phyloP scores from a whole-genome alignment of 2,888 invertebrate genomes.

The Apeira syringaria region DNA sequence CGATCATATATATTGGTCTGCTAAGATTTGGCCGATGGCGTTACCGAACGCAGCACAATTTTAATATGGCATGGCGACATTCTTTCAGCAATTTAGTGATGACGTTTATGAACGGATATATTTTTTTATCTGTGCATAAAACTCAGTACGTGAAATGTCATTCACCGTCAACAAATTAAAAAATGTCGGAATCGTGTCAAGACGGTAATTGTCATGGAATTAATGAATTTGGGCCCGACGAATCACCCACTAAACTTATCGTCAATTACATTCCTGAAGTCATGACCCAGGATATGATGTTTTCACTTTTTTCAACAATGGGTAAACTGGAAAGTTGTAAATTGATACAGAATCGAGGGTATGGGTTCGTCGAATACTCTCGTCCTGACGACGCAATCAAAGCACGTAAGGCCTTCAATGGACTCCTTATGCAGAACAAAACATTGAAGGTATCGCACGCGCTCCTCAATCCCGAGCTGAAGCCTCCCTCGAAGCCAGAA shows the following conservation, averaged over 20 bases:
- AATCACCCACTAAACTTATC: constrained; percentile 83
- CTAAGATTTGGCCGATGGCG: no score
- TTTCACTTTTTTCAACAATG: constrained; percentile 81
- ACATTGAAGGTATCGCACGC: constrained; percentile 81
- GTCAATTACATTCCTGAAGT: constrained; percentile 84
- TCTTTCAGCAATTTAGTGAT: no score
- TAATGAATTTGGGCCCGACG: constrained; percentile 81
- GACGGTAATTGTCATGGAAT: constrained; percentile 84
- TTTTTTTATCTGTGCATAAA: constrained; percentile 47
- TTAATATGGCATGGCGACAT: no score
- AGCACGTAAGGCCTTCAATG: constrained; percentile 80
- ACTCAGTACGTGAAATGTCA: constrained; percentile 70
- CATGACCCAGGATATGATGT: constrained; percentile 84
- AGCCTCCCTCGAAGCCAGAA: constrained; percentile 80
- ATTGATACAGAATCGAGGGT: constrained; percentile 82
- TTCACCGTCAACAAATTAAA: constrained; percentile 83
- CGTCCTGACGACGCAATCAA: constrained; percentile 78
- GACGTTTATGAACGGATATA: constrained; percentile 55
- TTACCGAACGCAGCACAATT: no score
- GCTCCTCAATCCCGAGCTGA: constrained; percentile 75
- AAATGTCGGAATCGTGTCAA: constrained; percentile 85
- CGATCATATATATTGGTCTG: no score
- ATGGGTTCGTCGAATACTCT: constrained; percentile 82
- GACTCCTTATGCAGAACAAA: constrained; percentile 81
- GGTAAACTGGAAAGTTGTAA: constrained; percentile 84